Evolutionary conservation across 2,888 invertebrate species (phyloP).

Genomic region (Drosophila demipolita): DNA sequence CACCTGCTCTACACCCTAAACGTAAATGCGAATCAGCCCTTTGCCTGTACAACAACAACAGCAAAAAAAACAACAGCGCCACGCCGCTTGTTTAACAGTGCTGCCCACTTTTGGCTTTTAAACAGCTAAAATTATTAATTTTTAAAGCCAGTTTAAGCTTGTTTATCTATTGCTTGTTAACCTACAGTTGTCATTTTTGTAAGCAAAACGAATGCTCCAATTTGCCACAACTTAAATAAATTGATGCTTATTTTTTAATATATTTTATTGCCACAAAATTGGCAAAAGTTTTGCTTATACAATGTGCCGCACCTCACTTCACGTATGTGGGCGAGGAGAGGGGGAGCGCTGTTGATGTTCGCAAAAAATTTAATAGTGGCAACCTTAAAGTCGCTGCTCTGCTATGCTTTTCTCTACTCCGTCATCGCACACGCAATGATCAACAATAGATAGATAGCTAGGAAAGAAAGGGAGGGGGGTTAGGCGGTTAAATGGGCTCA

Average conservation of each 20-base stretch:
- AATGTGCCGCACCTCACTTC: slow-evolving; percentile 53
- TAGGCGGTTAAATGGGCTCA: slow-evolving; percentile 57
- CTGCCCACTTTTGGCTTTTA: slow-evolving; percentile 24
- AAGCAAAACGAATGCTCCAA: background rate
- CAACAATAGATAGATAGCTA: slow-evolving; percentile 31
- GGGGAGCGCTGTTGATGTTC: slow-evolving; percentile 16
- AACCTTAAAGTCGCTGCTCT: slow-evolving; percentile 7
- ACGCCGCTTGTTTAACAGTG: slow-evolving; percentile 57
- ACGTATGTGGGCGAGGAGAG: slow-evolving; percentile 10
- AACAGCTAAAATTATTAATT: slow-evolving; percentile 14
- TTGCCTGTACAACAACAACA: slow-evolving; percentile 38
- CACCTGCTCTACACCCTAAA: slow-evolving; percentile 34
- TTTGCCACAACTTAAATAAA: background rate
- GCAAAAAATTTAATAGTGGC: slow-evolving; percentile 27
- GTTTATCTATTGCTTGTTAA: background rate
- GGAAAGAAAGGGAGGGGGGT: background rate
- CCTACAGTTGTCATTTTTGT: background rate
- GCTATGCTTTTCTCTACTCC: slow-evolving; percentile 31
- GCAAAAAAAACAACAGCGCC: slow-evolving; percentile 60
- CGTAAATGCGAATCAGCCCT: slow-evolving; percentile 67
- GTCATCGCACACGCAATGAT: slow-evolving; percentile 53
- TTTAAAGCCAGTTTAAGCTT: background rate
- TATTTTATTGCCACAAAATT: background rate
- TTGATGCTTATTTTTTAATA: slow-evolving; percentile 8
- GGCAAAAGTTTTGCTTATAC: slow-evolving; percentile 54